Conservation (phyloP, 2,113 vertebrate genomes). For the Fulmarus glacialis region DNA sequence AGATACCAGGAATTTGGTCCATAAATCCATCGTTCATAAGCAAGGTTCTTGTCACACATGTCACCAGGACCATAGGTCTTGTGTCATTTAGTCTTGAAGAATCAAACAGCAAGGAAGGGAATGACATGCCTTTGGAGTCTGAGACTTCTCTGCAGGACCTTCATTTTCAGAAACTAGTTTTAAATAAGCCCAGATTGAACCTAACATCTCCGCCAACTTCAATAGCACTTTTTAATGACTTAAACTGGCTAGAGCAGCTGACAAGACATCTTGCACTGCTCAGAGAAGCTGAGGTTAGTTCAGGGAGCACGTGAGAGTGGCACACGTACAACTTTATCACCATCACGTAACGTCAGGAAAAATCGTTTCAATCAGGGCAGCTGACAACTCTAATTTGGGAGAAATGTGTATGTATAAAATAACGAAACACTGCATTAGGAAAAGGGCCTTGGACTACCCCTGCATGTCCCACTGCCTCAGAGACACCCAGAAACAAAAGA, state of each 20-base stretch:
- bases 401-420: not conserved
- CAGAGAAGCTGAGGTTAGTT: not conserved
- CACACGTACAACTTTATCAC: not conserved
- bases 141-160: not conserved
- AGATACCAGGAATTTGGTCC: not conserved
- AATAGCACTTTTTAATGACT: slow-evolving; percentile 15
- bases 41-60: not conserved
- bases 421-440: not conserved
- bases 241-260: slow-evolving; percentile 15
- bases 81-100: not conserved
- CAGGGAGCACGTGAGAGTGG: not conserved
- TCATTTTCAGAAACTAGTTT: not conserved
- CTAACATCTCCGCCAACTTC: not conserved
- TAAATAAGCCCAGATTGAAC: not conserved
- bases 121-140: not conserved
- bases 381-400: not conserved
- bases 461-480: not conserved
- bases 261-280: not conserved
- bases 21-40: not conserved
- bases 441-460: not conserved
- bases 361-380: not conserved
- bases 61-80: not conserved
- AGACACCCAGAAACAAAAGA: not conserved
- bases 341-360: not conserved
- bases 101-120: not conserved